Evolutionary conservation across 2,113 vertebrate species (phyloP).

Genomic region (Gobio gobio): DNA sequence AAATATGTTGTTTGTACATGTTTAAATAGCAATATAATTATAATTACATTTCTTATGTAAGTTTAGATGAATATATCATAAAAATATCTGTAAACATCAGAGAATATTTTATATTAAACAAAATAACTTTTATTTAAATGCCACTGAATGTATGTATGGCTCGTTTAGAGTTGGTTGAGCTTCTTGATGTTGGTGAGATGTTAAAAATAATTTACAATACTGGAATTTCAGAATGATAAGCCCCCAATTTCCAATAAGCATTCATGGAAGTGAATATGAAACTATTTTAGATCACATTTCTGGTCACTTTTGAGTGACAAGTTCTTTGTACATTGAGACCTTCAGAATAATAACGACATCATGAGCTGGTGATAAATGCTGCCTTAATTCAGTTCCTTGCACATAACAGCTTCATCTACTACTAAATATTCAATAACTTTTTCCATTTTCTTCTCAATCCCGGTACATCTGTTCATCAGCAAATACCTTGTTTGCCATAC

Average conservation of each 20-base stretch:
- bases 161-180: neutral
- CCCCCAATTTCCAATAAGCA: neutral
- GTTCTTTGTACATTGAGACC: neutral
- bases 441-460: neutral
- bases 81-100: neutral
- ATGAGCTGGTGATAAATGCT: neutral
- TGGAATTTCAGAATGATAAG: neutral
- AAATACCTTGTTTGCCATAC: neutral
- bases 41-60: neutral
- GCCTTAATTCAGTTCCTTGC: neutral
- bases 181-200: neutral
- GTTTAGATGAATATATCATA: too few relatives aligned
- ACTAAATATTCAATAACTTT: constrained; percentile 32
- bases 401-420: neutral
- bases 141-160: neutral
- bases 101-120: neutral
- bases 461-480: constrained; percentile 6
- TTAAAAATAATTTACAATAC: neutral
- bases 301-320: neutral
- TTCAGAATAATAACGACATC: neutral
- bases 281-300: neutral
- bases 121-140: neutral
- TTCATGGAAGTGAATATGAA: neutral
- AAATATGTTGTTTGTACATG: too few relatives aligned
- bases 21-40: neutral